Evolutionary conservation across 2,888 invertebrate species (phyloP).

Genomic region (Enoplolaimus lenunculus): DNA sequence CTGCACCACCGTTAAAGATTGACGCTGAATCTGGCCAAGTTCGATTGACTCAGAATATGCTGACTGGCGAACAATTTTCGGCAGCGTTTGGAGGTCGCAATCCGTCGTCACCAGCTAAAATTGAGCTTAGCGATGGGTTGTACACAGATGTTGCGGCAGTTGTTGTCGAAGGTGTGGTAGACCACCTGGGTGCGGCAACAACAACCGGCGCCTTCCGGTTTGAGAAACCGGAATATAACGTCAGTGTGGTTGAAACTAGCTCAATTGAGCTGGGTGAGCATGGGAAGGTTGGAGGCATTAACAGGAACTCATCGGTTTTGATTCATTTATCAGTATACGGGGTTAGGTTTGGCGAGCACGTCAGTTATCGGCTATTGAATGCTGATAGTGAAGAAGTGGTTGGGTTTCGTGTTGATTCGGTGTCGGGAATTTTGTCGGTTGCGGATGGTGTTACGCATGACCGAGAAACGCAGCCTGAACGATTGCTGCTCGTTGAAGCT

Average conservation of each 20-base stretch:
- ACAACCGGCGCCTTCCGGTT: slow-evolving; percentile 26
- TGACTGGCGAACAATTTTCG: background rate
- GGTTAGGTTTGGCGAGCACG: slow-evolving; percentile 24
- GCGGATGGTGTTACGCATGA: slow-evolving; percentile 71
- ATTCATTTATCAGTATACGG: slow-evolving; percentile 58
- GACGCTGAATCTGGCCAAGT: background rate
- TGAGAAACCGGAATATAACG: slow-evolving; percentile 24
- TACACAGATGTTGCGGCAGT: background rate
- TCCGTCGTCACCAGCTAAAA: background rate
- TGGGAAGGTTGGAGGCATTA: background rate
- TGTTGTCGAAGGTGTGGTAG: background rate
- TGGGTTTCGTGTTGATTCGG: slow-evolving; percentile 55
- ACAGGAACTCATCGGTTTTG: slow-evolving; percentile 21
- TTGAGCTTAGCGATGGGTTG: slow-evolving; percentile 4
- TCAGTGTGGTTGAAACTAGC: slow-evolving; percentile 30
- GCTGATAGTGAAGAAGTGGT: background rate
- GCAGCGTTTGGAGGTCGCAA: background rate
- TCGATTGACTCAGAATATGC: background rate
- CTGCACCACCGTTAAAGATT: background rate
- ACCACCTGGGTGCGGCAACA: background rate
- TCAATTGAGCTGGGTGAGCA: background rate
- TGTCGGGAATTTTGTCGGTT: slow-evolving; percentile 66
- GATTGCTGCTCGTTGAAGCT: slow-evolving; percentile 68
- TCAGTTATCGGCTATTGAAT: slow-evolving; percentile 42
- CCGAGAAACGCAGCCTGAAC: slow-evolving; percentile 63